Conservation (phyloP, 2,888 invertebrate species). For the Folsomia manolachei region DNA sequence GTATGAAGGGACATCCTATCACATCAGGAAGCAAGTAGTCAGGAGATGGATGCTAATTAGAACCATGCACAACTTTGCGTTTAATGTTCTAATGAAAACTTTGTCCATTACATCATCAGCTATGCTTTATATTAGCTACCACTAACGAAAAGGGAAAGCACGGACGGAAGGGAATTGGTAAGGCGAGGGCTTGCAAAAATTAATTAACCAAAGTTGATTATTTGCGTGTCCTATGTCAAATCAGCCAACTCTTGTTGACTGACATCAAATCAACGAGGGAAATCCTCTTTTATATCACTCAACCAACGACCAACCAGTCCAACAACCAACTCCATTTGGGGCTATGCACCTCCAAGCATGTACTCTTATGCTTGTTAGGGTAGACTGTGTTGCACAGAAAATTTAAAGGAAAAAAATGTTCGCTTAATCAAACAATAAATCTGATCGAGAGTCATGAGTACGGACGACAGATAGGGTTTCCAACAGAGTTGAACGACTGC, state of each 20-base stretch:
- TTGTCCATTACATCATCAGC: background rate
- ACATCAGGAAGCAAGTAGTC: background rate
- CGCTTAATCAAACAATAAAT: background rate
- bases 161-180: too few species aligned
- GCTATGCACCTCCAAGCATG: too few species aligned
- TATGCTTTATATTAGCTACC: background rate
- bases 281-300: conserved; percentile 7
- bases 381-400: background rate
- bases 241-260: conserved; percentile 9
- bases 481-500: background rate
- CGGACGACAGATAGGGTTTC: background rate
- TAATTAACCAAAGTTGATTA: conserved; percentile 10
- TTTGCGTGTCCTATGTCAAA: conserved; percentile 6
- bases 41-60: background rate
- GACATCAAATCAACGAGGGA: background rate
- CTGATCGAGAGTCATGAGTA: background rate
- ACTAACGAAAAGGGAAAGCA: background rate
- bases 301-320: background rate
- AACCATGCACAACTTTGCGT: background rate
- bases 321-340: background rate
- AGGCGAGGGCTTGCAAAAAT: conserved; percentile 7
- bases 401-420: background rate
- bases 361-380: background rate
- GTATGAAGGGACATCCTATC: background rate
- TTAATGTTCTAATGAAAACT: background rate